Evolutionary conservation across 2,797 vertebrate species (phyloP), one percentile per base, ranked within the genome.

Genomic region (Psittacula derbiana): DNA sequence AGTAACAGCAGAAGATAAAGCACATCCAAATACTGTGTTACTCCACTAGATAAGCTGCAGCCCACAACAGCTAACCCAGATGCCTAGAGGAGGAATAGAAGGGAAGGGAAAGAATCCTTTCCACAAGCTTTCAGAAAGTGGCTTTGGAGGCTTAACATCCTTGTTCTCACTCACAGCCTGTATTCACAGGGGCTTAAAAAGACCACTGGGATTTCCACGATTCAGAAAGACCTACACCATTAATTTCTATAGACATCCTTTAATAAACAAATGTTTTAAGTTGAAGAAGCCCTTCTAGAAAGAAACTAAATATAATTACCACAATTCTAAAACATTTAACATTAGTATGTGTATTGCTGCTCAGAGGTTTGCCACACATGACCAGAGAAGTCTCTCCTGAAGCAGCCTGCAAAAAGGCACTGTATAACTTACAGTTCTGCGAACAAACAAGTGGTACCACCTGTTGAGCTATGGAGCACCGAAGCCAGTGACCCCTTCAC

Each of bases 1-100:
- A 20, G 47, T 31, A 92, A 76, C 52, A 81, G 80, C 86, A 76
- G 55, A 64, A 94, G 73, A 93, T 57, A 76, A 90, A 91, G 80
- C 67, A 81, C 44, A 78, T 64, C 31, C 80, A 76, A 79, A 93
- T 14, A 72, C 58, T 2, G 50, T 55, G 25, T 24, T 70, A 67
- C 52, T 74, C 52, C 55, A 49, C 36, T 27, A 49, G 52, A 53
- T 44, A 74, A 80, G 30, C 52, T 64, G 71, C 75, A 93, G 67
- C 64, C 84, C 41, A 61, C 30, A 82, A 13, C 64, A 80, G 28
- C 69, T 87, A 82, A 64, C 66, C 69, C 41, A n/a, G 20, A 23
- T 33, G 69, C 49, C 60, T 43, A 16, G 33, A 79, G 67, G 19
- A 36, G 7, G 62, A 88, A 23, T 2, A 18, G 20, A 80, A 81